Conservation (phyloP, 2,888 invertebrate genomes). For the Drosophila setosimentum region DNA sequence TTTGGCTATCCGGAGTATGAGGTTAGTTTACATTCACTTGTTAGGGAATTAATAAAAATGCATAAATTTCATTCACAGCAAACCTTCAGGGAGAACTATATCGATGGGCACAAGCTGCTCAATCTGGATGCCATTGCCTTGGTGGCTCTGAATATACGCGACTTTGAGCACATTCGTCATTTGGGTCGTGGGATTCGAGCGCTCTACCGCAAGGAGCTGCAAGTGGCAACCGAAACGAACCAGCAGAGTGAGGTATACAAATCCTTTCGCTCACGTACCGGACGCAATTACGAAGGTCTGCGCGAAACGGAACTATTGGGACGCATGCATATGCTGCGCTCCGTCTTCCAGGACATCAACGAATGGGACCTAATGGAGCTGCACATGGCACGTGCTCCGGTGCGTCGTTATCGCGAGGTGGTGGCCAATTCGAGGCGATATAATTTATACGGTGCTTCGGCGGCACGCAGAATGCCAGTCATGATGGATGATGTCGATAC, state of each 20-base stretch:
- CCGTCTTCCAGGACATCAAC: constrained; percentile 84
- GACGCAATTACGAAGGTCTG: constrained; percentile 86
- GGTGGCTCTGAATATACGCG: constrained; percentile 85
- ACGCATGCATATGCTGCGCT: constrained; percentile 86
- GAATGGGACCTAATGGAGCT: constrained; percentile 86
- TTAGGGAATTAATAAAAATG: fast-evolving
- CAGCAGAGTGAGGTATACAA: constrained; percentile 86
- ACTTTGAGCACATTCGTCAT: constrained; percentile 85
- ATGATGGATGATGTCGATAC: constrained; percentile 57
- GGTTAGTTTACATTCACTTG: constrained; percentile 77
- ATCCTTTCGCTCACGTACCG: constrained; percentile 86
- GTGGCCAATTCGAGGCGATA: constrained; percentile 67
- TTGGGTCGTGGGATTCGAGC: constrained; percentile 83
- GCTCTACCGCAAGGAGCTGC: constrained; percentile 85
- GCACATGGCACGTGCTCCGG: constrained; percentile 67
- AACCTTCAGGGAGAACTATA: constrained; percentile 85
- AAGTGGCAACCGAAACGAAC: constrained; percentile 73
- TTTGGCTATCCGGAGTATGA: constrained; percentile 86
- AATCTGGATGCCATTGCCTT: constrained; percentile 86
- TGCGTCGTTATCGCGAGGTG: constrained; percentile 60
- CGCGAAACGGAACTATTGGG: constrained; percentile 86
- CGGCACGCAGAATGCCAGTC: constrained; percentile 32
- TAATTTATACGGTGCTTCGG: constrained; percentile 59
- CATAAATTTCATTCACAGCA: constrained; percentile 69
- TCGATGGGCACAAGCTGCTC: constrained; percentile 85